These are phyloP conservation scores for Clinocottus analis DNA, from an alignment of 2,113 vertebrate species.

Conservation along the genomic window DNA sequence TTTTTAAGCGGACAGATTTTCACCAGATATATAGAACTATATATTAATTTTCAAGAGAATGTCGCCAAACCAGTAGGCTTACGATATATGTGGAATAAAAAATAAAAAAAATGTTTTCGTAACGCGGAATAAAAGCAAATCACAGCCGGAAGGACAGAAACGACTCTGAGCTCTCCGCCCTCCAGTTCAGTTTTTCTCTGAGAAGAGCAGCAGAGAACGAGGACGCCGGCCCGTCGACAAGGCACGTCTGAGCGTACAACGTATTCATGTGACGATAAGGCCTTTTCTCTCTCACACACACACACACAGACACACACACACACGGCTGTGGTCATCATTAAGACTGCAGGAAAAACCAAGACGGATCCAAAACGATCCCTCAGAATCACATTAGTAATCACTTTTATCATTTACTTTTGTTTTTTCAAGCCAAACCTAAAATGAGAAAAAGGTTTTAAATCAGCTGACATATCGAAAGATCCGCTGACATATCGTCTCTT, in stretches of 20 bases:
- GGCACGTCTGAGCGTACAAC: slow-evolving; percentile 57
- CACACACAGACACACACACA: too few relatives aligned
- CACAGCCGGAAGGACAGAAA: not conserved
- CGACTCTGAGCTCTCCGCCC: too few relatives aligned
- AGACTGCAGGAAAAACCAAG: slow-evolving; percentile 5
- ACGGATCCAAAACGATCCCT: not conserved
- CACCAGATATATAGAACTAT: not conserved
- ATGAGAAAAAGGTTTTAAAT: too few relatives aligned
- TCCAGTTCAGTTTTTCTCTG: slow-evolving; percentile 8
- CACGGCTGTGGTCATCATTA: slow-evolving; percentile 19
- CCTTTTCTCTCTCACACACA: too few relatives aligned
- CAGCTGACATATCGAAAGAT: too few relatives aligned
- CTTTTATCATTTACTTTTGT: not conserved
- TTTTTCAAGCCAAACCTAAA: slow-evolving; percentile 20
- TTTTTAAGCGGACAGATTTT: too few relatives aligned
- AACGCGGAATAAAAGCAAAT: slow-evolving; percentile 12
- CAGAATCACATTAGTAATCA: slow-evolving; percentile 10
- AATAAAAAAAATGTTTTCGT: too few relatives aligned
- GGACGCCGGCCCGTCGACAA: slow-evolving; percentile 45
- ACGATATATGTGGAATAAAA: slow-evolving; percentile 7
- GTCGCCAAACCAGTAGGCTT: not conserved
- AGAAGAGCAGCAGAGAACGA: slow-evolving; percentile 17
- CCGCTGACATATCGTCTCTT: too few relatives aligned
- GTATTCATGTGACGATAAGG: slow-evolving; percentile 25
- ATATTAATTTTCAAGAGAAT: not conserved